Base-by-base conservation (phyloP, 2,113 vertebrate genomes). In the Labrus mixtus region DNA sequence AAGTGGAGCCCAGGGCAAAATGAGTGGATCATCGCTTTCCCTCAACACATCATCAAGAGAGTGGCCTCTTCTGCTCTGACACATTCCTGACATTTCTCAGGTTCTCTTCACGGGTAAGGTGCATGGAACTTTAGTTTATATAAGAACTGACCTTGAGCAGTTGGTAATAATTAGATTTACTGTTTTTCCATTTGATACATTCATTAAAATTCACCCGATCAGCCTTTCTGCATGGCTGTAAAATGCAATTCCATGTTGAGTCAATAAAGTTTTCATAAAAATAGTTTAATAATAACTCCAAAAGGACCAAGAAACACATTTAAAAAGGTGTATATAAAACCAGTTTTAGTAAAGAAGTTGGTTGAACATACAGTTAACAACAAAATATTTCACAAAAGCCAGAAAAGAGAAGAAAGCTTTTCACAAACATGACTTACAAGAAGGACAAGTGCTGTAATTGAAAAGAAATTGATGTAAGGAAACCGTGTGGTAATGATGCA, bases 1-100 rank as follows among this genome's bases (percentile, higher is more conserved):
- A 91, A 92, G 90, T 82, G 89, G 66, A 92, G 87, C 86, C 83
- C 23, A 20, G 12, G 68, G 88, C 88, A 79, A 83, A 20, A 84
- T 10, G 37, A 76, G 73, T 68, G 67, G 71, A 63, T 90, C 87
- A 79, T 83, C 73, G 45, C 82, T 78, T 80, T 89, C 87, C 63
- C 58, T 86, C 85, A 84, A 83, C 88, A 90, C 87, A 63, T 78
- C 72, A 64, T 68, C 73, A 78, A 51, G 20, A 76, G 19, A 77
- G 55, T 50, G 57, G 59, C 61, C 64, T 59, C 50, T 68, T 33
- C 25, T 59, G 78, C 65, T 53, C 56, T 1, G 53, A 85, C 68
- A 73, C 86, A 91, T 91, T 91, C 84, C 82, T 55, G 0, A 19
- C 63, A 76, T 76, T 61, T 75, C 73, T 62, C 48, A 20, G 45